A percentile compares a stretch with the other conserved stretches of the same genome.
Conservation (phyloP, 2,797 vertebrate genomes). For the Scolopax bukidnonensis region DNA sequence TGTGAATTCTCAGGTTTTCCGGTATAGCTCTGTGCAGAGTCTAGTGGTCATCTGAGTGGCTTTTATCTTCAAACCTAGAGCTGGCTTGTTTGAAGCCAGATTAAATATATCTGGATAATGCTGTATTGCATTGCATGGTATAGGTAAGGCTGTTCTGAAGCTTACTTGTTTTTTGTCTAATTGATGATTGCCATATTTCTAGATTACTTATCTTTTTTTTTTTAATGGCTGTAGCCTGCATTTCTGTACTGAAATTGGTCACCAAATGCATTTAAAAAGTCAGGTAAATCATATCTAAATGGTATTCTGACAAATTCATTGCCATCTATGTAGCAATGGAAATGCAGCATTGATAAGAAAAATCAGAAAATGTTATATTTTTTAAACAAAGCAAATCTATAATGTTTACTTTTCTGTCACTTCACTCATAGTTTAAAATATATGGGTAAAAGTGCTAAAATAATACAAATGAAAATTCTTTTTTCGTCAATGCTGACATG, state of each 20-base stretch:
- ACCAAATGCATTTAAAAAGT: background rate
- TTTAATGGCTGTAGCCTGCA: background rate
- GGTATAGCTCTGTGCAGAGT: background rate
- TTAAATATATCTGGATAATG: background rate
- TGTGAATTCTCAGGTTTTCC: background rate
- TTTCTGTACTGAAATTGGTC: background rate
- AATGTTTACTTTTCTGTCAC: background rate
- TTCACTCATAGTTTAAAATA: background rate
- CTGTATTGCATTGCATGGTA: background rate
- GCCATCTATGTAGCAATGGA: background rate
- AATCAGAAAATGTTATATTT: background rate
- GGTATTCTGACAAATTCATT: background rate
- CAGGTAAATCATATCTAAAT: background rate
- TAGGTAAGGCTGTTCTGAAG: background rate
- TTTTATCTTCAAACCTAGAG: background rate
- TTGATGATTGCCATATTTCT: background rate
- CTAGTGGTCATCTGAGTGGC: background rate
- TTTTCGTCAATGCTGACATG: background rate
- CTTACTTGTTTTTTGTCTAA: background rate
- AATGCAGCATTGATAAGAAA: background rate
- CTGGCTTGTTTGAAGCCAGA: background rate
- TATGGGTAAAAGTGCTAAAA: background rate
- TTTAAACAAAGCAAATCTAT: background rate
- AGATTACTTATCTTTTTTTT: background rate
- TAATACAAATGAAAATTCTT: background rate